Base-by-base conservation (phyloP, 2,797 vertebrate species). In the Lagorchestes hirsutus region DNA sequence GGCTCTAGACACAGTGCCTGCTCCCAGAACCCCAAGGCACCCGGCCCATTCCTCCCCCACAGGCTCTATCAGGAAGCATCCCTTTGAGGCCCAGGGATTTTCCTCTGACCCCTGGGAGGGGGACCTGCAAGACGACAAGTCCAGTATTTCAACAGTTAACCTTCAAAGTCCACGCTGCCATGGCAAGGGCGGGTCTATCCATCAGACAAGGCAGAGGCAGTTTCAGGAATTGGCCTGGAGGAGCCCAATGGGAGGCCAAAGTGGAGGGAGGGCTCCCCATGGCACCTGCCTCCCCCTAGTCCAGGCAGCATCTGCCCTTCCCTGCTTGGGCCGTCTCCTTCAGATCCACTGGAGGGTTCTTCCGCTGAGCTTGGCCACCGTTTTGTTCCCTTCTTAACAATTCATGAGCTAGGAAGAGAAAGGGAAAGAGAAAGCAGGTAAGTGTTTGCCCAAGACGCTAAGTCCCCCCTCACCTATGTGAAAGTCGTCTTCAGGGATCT, bases 381-480 rank as follows among this genome's bases (percentile, higher is more conserved):
- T 93, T 93, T 74, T 92, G 1, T 0, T 91, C 97, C 91, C 59
- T 96, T 58, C 10, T 93, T 92, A 98, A 94, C 29, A 99, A 97
- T 90, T 98, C 98, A 46, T 0, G 93, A n/a, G 98, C 98, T 99
- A 59, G 46, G n/a, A 59, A 62, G 31, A 57, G 94, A 93, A 52
- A 92, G 11, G 29, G 18, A 34, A 14, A 0, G 1, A 28, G 54
- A 54, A 31, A 62, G 0, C 46, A 29, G 52, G 67, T 40, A 12
- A 24, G n/a, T 3, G 1, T 50, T 87, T 3, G 14, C 0, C 50
- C 54, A 16, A 3, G 10, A 54, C 34, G 24, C 54, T 54, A 22
- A 91, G n/a, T 2, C 1, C 40, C 22, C 74, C 40, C 74, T 87
- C 40, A 0, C 74, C 4, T 22, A 27, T 9, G 46, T 11, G 22